Evolutionary conservation across 2,888 invertebrate genomes (phyloP).

Genomic region (Drosophila niveifrons): DNA sequence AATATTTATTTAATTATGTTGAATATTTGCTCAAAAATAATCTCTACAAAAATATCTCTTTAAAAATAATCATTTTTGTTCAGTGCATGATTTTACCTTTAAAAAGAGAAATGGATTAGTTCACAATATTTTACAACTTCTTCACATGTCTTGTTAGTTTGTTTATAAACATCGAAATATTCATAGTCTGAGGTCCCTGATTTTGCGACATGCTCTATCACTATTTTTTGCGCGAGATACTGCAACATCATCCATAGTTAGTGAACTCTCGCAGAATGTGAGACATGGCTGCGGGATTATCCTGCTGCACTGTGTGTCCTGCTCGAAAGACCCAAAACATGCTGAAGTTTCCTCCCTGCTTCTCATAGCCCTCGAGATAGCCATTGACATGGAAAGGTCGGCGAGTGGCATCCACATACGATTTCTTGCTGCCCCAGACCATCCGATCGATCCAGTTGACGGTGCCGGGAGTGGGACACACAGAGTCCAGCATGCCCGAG

Average conservation of each 20-base stretch:
- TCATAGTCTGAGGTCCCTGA: too few species aligned
- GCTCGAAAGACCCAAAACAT: slow-evolving; percentile 85
- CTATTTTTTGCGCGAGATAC: too few species aligned
- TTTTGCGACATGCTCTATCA: background rate
- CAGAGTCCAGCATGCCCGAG: slow-evolving; percentile 93
- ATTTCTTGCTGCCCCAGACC: slow-evolving; percentile 88
- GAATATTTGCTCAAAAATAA: too few species aligned
- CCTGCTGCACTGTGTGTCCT: slow-evolving; percentile 87
- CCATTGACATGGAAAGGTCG: slow-evolving; percentile 87
- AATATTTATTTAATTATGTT: too few species aligned
- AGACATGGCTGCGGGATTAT: slow-evolving; percentile 90
- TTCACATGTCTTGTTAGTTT: too few species aligned
- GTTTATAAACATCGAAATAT: background rate
- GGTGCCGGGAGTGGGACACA: slow-evolving; percentile 92
- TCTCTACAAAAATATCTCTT: too few species aligned
- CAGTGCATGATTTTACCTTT: too few species aligned
- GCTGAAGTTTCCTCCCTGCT: slow-evolving; percentile 86
- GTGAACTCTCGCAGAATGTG: slow-evolving; percentile 87
- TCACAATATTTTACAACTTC: too few species aligned
- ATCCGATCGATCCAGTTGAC: slow-evolving; percentile 91
- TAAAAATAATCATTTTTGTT: too few species aligned
- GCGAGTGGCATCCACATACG: slow-evolving; percentile 87
- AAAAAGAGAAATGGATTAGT: too few species aligned
- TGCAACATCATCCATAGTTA: slow-evolving; percentile 63
- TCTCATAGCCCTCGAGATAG: slow-evolving; percentile 90